phyloP scores from a whole-genome alignment of 2,113 vertebrate genomes.

The Microtus ochrogaster region DNA sequence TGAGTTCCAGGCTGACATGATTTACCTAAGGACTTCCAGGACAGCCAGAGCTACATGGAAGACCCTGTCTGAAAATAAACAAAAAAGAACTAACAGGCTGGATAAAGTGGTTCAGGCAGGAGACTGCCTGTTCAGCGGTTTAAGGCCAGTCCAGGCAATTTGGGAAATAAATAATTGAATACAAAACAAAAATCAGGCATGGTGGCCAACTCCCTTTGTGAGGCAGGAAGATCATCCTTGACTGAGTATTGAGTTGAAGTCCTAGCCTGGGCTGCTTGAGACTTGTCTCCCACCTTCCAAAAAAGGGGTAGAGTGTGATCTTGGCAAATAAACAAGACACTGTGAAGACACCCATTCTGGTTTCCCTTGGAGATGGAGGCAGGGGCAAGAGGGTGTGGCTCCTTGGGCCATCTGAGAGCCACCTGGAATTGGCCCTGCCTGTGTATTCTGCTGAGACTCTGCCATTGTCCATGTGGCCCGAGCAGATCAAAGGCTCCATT shows the following conservation, averaged over 20 bases:
- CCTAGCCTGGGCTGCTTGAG: not conserved
- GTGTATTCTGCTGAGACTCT: not conserved
- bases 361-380: not conserved
- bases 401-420: not conserved
- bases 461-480: not conserved
- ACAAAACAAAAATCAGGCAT: not conserved
- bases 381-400: not conserved
- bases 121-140: not conserved
- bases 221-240: not conserved
- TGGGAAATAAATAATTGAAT: not conserved
- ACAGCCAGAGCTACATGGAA: not conserved
- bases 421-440: not conserved
- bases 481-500: not conserved
- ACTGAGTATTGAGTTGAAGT: not conserved
- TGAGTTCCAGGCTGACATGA: not conserved
- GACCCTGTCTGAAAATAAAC: not conserved
- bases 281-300: not conserved
- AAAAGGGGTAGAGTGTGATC: not conserved
- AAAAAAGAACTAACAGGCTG: not conserved
- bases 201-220: not conserved
- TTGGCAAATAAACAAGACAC: not conserved
- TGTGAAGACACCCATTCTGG: fast-evolving
- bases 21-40: not conserved
- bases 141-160: not conserved
- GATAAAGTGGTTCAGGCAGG: not conserved